Evolutionary conservation across 2,797 vertebrate genomes (phyloP), one percentile per base, ranked within the genome.

Genomic region (Amblyopsis hoosieri): DNA sequence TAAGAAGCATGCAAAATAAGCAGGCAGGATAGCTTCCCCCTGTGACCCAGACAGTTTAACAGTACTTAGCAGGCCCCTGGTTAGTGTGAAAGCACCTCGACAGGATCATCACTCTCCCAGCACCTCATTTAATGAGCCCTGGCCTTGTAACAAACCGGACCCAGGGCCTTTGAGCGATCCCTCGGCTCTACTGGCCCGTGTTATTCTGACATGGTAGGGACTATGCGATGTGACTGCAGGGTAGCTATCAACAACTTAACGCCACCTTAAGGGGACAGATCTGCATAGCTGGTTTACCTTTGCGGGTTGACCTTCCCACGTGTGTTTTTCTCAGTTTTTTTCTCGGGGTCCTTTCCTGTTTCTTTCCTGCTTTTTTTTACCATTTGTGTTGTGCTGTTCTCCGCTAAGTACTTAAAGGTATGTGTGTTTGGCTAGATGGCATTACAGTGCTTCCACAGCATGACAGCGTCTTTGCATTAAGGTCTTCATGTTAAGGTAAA

Each of bases 101-200:
- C 75, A 57, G 76, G 53, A 69, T 83, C 57, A 13, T 77, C 90
- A 87, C 87, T 88, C 85, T 74, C 54, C 72, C 79, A 14, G 76
- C 85, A 83, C 84, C 81, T 54, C 79, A 82, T 87, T 90, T 85
- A 90, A 87, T 89, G 86, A 89, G 81, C 82, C 57, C 47, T 5
- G 45, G 6, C 53, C 78, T 86, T 59, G 53, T 88, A 85, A 90
- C 23, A 23, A 86, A 79, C 33, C 7, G 57, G 61, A 62, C 57
- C 76, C 12, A 60, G 69, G 72, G 65, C 66, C 72, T 85, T 86
- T 87, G 89, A 90, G 83, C 51, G 1, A 60, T 62, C 73, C 77
- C 69, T 71, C 63, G 51, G 71, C 79, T 74, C 82, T 77, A 68
- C 65, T 55, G 74, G 54, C 31, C 73, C 74, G 67, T 80, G 81